Evolutionary conservation across 53 echinoderm and acorn worm species (phyloP), one percentile per base, ranked within the genome.

Genomic region (Astropecten irregularis): DNA sequence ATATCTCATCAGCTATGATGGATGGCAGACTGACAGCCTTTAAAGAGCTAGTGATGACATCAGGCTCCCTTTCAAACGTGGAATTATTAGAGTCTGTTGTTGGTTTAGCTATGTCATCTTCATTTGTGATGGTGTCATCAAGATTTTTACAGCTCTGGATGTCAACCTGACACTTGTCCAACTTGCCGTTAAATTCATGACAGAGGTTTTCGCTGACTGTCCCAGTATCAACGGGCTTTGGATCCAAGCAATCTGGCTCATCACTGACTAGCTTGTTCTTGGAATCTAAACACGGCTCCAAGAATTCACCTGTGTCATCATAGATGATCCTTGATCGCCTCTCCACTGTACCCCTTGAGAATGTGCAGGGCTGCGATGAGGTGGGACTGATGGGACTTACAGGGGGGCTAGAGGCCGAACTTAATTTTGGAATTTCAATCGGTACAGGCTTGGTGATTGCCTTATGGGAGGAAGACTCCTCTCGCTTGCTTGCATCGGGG

Each of bases 251-350:
- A 40, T n/a, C 16, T 3, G 56, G 25, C 14, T 10, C 9, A 23
- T 55, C 74, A 19, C 18, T 18, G 21, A 39, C 27, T 51, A 54
- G 34, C 40, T 38, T 57, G 57, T 22, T 11, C 46, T 60, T 28
- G 4, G 79, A 42, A 30, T 46, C 79, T 9, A 29, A 20, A 44
- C 30, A 44, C n/a, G 79, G 61, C 40, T 46, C 22, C 32, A 62
- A 40, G 62, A 79, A 79, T 62, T 79, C 79, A 1, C 61, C 79
- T n/a, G 79, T 79, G 62, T 79, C 79, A 48, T 79, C 79, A 31
- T 79, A 79, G 39, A 79, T 79, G 30, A 79, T 79, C 49, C 79
- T 79, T 27, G 79, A 79, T 20, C 61, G 60, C 61, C 79, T 79
- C 79, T 79, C 60, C 18, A 79, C 62, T n/a, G 44, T 46, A 22